A percentile compares a stretch with the other conserved stretches of the same genome.
Evolutionary conservation across 2,888 invertebrate genomes (phyloP).

Genomic region (Cantharis rufa): DNA sequence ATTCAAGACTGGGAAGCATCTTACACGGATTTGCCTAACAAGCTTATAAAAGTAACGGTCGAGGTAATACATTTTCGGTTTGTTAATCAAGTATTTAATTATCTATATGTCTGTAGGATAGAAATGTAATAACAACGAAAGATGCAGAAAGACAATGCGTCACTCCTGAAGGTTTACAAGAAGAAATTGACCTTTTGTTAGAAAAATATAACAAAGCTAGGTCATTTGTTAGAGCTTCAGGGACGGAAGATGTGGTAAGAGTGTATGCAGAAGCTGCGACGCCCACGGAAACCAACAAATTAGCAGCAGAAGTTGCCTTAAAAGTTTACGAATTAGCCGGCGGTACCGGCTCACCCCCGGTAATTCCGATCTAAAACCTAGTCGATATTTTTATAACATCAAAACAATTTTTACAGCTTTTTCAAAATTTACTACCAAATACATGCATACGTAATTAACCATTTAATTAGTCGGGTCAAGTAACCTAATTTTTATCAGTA

Average conservation of each 20-base stretch:
- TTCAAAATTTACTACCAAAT: background rate
- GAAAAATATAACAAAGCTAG: constrained; percentile 72
- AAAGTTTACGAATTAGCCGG: constrained; percentile 79
- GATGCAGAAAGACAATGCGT: constrained; percentile 86
- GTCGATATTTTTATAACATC: background rate
- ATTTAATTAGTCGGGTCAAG: background rate
- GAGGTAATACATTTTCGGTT: constrained; percentile 55
- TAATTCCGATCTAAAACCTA: constrained; percentile 39
- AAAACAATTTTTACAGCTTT: background rate
- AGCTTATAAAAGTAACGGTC: constrained; percentile 86
- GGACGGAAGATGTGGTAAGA: constrained; percentile 95
- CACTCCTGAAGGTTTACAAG: constrained; percentile 82
- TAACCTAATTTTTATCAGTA: background rate
- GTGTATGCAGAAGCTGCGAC: constrained; percentile 94
- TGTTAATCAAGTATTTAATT: background rate
- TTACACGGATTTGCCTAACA: constrained; percentile 86
- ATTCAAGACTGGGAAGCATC: constrained; percentile 77
- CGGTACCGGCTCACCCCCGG: constrained; percentile 73
- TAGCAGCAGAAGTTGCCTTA: constrained; percentile 76
- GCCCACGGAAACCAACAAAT: constrained; percentile 59
- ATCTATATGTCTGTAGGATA: constrained; percentile 62
- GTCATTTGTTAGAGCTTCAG: constrained; percentile 93
- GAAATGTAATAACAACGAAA: constrained; percentile 81
- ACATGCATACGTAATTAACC: background rate
- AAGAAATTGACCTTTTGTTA: constrained; percentile 74